Evolutionary conservation across 2,888 invertebrate species (phyloP).

Genomic region (Tetheella fluctuosa): DNA sequence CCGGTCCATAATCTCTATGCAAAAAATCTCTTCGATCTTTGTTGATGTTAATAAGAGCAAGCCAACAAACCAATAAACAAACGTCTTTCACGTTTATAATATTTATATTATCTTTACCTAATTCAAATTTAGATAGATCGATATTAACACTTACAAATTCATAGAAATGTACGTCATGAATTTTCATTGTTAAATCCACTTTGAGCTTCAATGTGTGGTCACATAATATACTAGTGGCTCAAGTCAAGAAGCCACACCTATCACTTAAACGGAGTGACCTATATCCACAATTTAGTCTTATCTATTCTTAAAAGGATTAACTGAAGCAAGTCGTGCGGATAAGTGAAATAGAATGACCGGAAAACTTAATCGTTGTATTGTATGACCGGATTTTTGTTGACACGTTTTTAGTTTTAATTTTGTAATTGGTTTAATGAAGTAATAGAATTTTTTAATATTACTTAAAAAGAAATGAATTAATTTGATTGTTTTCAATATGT

Average conservation of each 20-base stretch:
- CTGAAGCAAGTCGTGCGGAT: slow-evolving; percentile 22
- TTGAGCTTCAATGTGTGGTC: background rate
- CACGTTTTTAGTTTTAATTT: background rate
- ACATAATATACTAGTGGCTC: slow-evolving; percentile 13
- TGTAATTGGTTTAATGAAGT: background rate
- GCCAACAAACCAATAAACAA: no score
- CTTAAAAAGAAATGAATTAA: no score
- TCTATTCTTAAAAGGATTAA: slow-evolving; percentile 44
- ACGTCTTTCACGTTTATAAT: no score
- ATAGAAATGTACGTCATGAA: background rate
- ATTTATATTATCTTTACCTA: no score
- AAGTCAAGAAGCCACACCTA: slow-evolving; percentile 37
- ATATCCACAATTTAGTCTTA: slow-evolving; percentile 37
- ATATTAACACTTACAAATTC: no score
- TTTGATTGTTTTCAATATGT: no score
- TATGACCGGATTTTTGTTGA: background rate
- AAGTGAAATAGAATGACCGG: background rate
- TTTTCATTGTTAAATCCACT: background rate
- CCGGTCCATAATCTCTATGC: no score
- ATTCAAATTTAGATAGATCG: no score
- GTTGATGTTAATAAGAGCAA: no score
- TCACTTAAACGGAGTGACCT: slow-evolving; percentile 43
- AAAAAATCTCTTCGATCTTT: no score
- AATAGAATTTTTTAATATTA: no score
- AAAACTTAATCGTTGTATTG: background rate